Conservation (phyloP, 1,140 invertebrate genomes). For the Bombus waltoni region DNA sequence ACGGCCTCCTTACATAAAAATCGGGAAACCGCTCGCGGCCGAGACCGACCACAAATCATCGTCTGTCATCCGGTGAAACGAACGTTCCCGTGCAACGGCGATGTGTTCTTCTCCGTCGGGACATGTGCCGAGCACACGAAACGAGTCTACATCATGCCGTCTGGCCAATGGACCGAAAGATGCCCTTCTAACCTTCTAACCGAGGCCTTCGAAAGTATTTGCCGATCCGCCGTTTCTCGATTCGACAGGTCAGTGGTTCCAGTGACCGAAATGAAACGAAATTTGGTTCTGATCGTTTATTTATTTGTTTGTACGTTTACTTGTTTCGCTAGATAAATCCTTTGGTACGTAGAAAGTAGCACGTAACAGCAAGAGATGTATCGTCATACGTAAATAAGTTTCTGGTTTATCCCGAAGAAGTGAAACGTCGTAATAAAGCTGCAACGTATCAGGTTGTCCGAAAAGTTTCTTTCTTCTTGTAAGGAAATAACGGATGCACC, state of each 20-base stretch:
- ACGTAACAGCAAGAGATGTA: too few relatives aligned
- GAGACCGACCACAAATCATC: constrained; percentile 79
- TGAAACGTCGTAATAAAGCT: too few relatives aligned
- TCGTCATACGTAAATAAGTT: too few relatives aligned
- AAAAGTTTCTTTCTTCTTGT: too few relatives aligned
- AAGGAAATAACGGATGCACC: too few relatives aligned
- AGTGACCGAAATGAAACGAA: too few relatives aligned
- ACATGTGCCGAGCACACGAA: constrained; percentile 47
- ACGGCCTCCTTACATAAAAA: constrained; percentile 79
- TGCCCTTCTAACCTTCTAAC: constrained; percentile 57
- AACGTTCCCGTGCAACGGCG: constrained; percentile 52
- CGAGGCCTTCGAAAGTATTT: constrained; percentile 3
- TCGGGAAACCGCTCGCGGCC: constrained; percentile 74
- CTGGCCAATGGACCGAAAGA: constrained; percentile 80
- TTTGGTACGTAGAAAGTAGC: neutral
- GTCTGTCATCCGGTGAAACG: constrained; percentile 68
- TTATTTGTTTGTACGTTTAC: neutral
- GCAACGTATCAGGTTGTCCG: too few relatives aligned
- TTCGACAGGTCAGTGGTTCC: neutral
- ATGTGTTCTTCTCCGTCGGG: constrained; percentile 46
- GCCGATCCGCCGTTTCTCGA: neutral
- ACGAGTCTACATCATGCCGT: constrained; percentile 80
- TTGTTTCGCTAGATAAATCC: neutral
- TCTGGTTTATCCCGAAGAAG: too few relatives aligned
- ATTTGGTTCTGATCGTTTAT: neutral